A percentile compares a stretch with the other conserved stretches of the same genome.
Conservation (phyloP, 2,113 vertebrate genomes). For the Collichthys lucidus region DNA sequence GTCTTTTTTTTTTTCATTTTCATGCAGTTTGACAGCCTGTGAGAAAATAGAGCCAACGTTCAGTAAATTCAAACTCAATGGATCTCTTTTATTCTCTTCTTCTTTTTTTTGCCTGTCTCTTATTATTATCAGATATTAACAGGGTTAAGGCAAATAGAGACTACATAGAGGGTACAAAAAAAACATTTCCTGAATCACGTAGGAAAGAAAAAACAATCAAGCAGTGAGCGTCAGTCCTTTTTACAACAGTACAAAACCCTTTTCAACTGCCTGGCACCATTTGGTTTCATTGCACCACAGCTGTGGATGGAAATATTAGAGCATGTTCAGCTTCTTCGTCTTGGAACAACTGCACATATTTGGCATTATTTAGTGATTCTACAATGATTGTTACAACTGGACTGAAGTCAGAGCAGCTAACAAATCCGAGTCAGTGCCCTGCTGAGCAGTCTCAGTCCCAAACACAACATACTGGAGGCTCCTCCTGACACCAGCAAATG, state of each 20-base stretch:
- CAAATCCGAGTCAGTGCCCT: slow-evolving; percentile 16
- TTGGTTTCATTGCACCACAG: slow-evolving; percentile 33
- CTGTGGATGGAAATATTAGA: slow-evolving; percentile 13
- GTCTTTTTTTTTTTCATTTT: slow-evolving; percentile 25
- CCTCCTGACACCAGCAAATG: slow-evolving; percentile 48
- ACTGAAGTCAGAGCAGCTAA: slow-evolving; percentile 35
- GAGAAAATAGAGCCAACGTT: neutral
- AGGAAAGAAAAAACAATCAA: slow-evolving; percentile 20
- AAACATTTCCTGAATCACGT: slow-evolving; percentile 31
- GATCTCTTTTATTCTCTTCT: neutral
- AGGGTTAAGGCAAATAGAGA: slow-evolving; percentile 22
- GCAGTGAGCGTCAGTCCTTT: slow-evolving; percentile 40
- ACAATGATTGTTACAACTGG: slow-evolving; percentile 38
- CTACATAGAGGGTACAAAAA: neutral
- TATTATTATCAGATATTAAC: neutral
- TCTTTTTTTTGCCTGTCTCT: neutral
- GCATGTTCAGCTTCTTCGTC: slow-evolving; percentile 26
- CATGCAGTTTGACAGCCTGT: neutral
- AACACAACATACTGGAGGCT: slow-evolving; percentile 14
- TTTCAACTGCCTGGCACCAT: slow-evolving; percentile 40
- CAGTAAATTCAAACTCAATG: neutral
- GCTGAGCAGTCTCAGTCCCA: slow-evolving; percentile 44
- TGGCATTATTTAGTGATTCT: slow-evolving; percentile 39
- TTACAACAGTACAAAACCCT: slow-evolving; percentile 39
- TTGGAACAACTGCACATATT: slow-evolving; percentile 27